Conservation (phyloP, 2,113 vertebrate species). For the Melanocharis versteri region DNA sequence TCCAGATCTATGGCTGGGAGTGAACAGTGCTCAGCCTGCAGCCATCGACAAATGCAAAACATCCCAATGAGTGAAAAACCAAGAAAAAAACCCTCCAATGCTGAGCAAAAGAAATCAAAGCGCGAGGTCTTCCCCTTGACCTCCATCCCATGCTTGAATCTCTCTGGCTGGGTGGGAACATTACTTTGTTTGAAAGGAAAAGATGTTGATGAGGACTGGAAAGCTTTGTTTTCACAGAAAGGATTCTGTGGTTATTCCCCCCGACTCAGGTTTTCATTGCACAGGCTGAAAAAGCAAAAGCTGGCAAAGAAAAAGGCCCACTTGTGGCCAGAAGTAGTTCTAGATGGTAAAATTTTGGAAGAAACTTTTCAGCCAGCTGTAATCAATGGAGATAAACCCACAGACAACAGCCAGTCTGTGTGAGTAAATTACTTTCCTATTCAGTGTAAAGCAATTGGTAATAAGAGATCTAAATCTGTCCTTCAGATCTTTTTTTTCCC, state of each 20-base stretch:
- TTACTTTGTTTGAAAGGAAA: background rate
- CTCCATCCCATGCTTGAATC: background rate
- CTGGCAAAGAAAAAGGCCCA: background rate
- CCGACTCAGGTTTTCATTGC: background rate
- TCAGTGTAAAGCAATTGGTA: background rate
- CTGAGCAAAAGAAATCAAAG: slow-evolving; percentile 8
- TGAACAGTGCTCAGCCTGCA: background rate
- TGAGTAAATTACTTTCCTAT: background rate
- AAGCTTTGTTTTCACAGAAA: background rate
- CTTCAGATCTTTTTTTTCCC: background rate
- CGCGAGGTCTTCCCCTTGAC: slow-evolving; percentile 16
- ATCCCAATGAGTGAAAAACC: background rate
- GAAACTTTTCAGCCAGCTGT: background rate
- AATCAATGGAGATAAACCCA: background rate
- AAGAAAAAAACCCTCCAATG: rapidly evolving
- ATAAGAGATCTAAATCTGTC: background rate
- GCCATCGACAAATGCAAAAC: background rate
- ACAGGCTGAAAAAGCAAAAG: background rate
- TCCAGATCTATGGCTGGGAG: background rate
- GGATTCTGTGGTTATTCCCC: background rate
- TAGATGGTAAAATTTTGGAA: background rate
- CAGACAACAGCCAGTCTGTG: background rate
- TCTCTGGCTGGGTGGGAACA: background rate
- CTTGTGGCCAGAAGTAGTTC: background rate
- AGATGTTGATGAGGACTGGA: background rate